Base-by-base conservation (phyloP, 2,797 vertebrate genomes). In the Amblyopsis hoosieri region DNA sequence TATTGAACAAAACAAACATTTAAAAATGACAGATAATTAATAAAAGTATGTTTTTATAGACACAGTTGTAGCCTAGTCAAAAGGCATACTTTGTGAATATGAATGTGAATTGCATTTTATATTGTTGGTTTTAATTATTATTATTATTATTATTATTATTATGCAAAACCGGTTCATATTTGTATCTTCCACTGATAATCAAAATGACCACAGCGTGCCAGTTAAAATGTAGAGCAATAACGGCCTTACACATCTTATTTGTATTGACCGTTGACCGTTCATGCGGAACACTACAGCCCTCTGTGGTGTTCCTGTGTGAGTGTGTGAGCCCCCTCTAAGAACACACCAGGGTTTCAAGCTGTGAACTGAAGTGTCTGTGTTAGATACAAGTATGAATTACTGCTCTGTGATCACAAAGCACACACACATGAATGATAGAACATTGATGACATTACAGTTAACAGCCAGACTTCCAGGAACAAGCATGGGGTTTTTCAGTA, bases 181-280 rank as follows among this genome's bases (percentile, higher is more conserved):
- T 23, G 23, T 84, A 83, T 81, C 61, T 70, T 61, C 60, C 65
- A 81, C 76, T 83, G 76, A 88, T 87, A 80, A 75, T 72, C 58
- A 71, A 78, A 87, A 85, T 85, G 72, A 73, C 76, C 57, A 4
- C 72, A 66, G 76, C 57, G 19, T 82, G 76, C 75, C 73, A 79
- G 70, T 54, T 54, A 69, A 79, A 70, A 79, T 61, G 66, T 12
- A 15, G 29, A 54, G 59, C 82, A 87, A 85, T 88, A 80, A 85
- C 82, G 56, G 73, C 79, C 75, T 73, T 78, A 69, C 69, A 85
- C 71, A 62, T 84, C 67, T 81, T 78, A 85, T 84, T 83, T 73
- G 72, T 74, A 59, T 64, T 66, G 54, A 61, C 66, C 54, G 72
- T 52, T 72, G 72, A 51, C 57, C 67, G 73, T 82, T 81, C 75